Evolutionary conservation across 2,797 vertebrate species (phyloP), one percentile per base, ranked within the genome.

Genomic region (Sebastes iracundus): DNA sequence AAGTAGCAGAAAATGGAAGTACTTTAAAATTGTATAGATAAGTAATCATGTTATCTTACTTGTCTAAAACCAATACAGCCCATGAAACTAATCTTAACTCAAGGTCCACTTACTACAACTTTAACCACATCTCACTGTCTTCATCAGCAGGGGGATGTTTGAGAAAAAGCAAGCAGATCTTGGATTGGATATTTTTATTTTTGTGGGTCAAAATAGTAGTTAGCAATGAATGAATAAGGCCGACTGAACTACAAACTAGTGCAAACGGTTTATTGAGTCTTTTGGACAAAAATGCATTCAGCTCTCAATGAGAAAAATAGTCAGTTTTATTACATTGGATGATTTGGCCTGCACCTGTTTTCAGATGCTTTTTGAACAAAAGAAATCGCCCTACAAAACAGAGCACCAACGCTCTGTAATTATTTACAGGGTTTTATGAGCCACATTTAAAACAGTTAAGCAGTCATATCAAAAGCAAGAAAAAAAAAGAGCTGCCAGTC

Each of bases 231-330:
- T 49, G 3, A 52, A 20, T 10, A 1, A 68, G 14, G 1, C 14
- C 20, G 62, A 46, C 16, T 66, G 14, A 74, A 62, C 6, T 66
- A 56, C 25, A 72, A 84, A 82, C 13, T 10, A 86, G 79, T 73
- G 84, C 72, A 81, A 90, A 83, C 46, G 10, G 62, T 90, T 89
- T 89, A 92, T 84, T 88, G 61, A 82, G 10, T 49, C 13, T 69
- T 72, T 2, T 30, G n/a, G 65, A 74, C 0, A 7, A 67, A 81
- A 63, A 64, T 2, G 7, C n/a, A 6, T 77, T 52, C 73, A 42
- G 1, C 69, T 72, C 18, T 14, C 52, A 60, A n/a, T 42, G n/a
- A 75, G 27, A 78, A 66, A 77, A 66, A 56, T 4, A 46, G 20
- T 30, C 2, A 3, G 20, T 66, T 32, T 55, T 14, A 66, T 32